Percentiles rank a stretch among this genome's conserved stretches.
Conservation (phyloP, 2,888 invertebrate species). For the Gymnosoma rotundatum region DNA sequence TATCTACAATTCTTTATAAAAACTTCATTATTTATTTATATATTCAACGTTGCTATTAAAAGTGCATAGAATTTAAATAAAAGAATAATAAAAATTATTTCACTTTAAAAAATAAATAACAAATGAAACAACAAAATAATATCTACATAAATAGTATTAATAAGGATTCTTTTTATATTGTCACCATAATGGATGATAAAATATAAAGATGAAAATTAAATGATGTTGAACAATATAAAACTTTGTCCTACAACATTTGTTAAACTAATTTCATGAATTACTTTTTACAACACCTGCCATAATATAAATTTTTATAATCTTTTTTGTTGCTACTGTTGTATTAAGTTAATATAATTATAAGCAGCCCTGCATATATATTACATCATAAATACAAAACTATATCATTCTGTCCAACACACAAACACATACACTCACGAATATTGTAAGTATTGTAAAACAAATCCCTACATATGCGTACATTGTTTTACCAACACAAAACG, state of each 20-base stretch:
- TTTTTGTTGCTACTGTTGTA: conserved; percentile 21
- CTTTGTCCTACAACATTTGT: conserved; percentile 15
- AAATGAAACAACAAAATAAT: no score
- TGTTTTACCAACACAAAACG: conserved; percentile 4
- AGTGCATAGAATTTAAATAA: not conserved
- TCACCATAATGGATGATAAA: not conserved
- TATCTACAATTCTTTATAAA: no score
- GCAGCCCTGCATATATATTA: conserved; percentile 1
- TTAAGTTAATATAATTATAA: conserved; percentile 58
- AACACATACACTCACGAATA: not conserved
- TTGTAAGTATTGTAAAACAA: not conserved
- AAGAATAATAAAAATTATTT: no score
- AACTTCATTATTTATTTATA: no score
- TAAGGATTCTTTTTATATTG: no score
- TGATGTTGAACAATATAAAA: conserved; percentile 11
- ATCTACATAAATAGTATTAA: no score
- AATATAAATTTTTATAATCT: conserved; percentile 30
- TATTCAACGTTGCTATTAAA: no score
- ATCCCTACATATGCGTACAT: not conserved
- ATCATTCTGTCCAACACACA: not conserved
- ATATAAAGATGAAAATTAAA: not conserved
- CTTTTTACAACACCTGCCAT: conserved; percentile 34
- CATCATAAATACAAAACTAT: conserved; percentile 18
- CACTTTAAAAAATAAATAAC: no score
- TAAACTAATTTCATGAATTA: conserved; percentile 53